A percentile compares a stretch with the other conserved stretches of the same genome.
These are phyloP conservation scores for Limnothrissa miodon DNA, from an alignment of 2,113 vertebrate genomes.

Conservation along the genomic window DNA sequence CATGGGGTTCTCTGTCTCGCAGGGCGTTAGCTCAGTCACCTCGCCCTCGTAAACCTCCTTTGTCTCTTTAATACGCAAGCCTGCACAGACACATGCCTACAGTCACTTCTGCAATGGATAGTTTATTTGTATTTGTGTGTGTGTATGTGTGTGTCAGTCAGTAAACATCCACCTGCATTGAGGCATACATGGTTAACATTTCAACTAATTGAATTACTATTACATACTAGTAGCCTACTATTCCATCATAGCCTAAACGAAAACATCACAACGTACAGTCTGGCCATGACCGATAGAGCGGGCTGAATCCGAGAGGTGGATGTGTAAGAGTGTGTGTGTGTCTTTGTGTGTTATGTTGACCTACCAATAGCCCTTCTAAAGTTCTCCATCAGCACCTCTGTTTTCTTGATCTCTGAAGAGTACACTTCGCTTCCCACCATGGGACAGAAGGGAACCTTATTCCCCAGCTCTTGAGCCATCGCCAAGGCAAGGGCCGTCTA, in stretches of 20 bases:
- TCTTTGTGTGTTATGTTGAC: conserved; percentile 44
- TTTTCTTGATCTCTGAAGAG: conserved; percentile 98
- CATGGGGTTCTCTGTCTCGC: conserved; percentile 98
- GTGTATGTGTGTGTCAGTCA: neutral
- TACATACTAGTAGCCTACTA: too few relatives aligned
- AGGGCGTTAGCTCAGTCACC: conserved; percentile 94
- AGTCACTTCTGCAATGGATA: neutral
- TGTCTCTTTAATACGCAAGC: conserved; percentile 95
- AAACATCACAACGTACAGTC: too few relatives aligned
- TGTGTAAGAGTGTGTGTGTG: neutral
- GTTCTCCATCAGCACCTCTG: conserved; percentile 98
- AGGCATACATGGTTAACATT: neutral
- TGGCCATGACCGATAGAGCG: too few relatives aligned
- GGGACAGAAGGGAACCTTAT: conserved; percentile 97
- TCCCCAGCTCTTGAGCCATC: conserved; percentile 94
- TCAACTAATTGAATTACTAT: neutral
- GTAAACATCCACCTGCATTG: neutral
- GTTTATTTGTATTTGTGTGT: neutral
- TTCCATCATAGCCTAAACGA: too few relatives aligned
- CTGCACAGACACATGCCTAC: conserved; percentile 58
- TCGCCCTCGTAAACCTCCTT: conserved; percentile 99
- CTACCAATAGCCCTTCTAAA: conserved; percentile 96
- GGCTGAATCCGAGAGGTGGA: too few relatives aligned
- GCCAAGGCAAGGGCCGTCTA: conserved; percentile 95
- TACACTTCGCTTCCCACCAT: conserved; percentile 99